These are phyloP conservation scores for Zosterops hypoxanthus DNA, from an alignment of 2,113 vertebrate genomes.

Conservation along the genomic window DNA sequence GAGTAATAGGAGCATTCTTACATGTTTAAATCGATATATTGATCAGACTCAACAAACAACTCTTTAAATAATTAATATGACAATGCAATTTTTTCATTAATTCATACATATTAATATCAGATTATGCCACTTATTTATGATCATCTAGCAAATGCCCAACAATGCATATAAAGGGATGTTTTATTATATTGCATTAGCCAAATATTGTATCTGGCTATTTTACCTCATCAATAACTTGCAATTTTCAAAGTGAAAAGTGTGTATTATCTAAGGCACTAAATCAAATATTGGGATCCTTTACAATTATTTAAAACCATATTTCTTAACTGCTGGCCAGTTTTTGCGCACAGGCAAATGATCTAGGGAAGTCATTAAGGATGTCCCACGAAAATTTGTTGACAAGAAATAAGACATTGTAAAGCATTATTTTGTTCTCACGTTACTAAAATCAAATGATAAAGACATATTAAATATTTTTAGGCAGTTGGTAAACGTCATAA, in stretches of 20 bases:
- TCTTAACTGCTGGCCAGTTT: background rate
- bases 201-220: background rate
- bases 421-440: background rate
- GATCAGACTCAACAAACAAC: slow-evolving; percentile 28
- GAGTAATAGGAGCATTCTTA: slow-evolving; percentile 56
- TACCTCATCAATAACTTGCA: background rate
- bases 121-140: slow-evolving; percentile 28
- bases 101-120: slow-evolving; percentile 52
- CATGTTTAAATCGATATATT: slow-evolving; percentile 69
- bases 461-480: background rate
- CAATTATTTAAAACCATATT: background rate
- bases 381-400: background rate
- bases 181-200: background rate
- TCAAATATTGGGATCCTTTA: background rate
- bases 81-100: slow-evolving; percentile 57
- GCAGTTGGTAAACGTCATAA: background rate
- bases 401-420: background rate
- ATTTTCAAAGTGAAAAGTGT: background rate
- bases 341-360: background rate
- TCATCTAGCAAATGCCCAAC: background rate
- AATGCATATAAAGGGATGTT: background rate
- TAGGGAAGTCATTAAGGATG: background rate
- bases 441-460: background rate
- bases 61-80: slow-evolving; percentile 60
- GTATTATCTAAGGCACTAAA: background rate